These are phyloP conservation scores for Cladopsammia gracilis DNA, from an alignment of 64 coral and sea anemone species.

Conservation along the genomic window DNA sequence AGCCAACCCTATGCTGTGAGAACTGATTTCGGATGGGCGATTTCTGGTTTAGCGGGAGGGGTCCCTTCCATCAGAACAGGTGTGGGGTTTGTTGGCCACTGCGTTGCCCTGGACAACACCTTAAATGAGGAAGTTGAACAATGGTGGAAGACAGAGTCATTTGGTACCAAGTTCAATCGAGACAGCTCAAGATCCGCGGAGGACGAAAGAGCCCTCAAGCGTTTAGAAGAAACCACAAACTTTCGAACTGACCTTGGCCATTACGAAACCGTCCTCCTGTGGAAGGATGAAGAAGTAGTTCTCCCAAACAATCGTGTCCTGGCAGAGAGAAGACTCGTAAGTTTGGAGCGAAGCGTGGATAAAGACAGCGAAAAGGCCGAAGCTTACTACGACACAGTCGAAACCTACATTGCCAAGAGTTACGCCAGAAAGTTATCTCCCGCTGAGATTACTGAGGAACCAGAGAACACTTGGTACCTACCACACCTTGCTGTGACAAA, in stretches of 20 bases:
- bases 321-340: slow-evolving; percentile 41
- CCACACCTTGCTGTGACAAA: slow-evolving; percentile 56
- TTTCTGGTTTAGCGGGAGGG: slow-evolving; percentile 36
- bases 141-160: slow-evolving; percentile 71
- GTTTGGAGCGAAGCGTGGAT: slow-evolving; percentile 51
- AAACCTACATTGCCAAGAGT: slow-evolving; percentile 20
- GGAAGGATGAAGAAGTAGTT: slow-evolving; percentile 6
- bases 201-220: slow-evolving; percentile 39
- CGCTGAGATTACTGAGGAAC: slow-evolving; percentile 13
- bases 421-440: slow-evolving; percentile 41
- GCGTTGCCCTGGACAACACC: background rate
- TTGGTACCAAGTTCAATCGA: slow-evolving; percentile 59
- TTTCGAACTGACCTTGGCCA: slow-evolving; percentile 53
- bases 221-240: slow-evolving; percentile 32
- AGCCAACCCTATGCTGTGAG: slow-evolving; percentile 59
- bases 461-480: slow-evolving; percentile 53
- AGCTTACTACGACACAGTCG: slow-evolving; percentile 28
- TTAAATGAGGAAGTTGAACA: slow-evolving; percentile 47
- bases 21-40: slow-evolving; percentile 58
- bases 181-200: slow-evolving; percentile 1
- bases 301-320: slow-evolving; percentile 60
- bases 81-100: slow-evolving; percentile 27
- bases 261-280: slow-evolving; percentile 46
- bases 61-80: background rate
- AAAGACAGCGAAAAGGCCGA: slow-evolving; percentile 28